Conservation (phyloP, 2,888 invertebrate species). For the Drosophila pseudotakahashii region DNA sequence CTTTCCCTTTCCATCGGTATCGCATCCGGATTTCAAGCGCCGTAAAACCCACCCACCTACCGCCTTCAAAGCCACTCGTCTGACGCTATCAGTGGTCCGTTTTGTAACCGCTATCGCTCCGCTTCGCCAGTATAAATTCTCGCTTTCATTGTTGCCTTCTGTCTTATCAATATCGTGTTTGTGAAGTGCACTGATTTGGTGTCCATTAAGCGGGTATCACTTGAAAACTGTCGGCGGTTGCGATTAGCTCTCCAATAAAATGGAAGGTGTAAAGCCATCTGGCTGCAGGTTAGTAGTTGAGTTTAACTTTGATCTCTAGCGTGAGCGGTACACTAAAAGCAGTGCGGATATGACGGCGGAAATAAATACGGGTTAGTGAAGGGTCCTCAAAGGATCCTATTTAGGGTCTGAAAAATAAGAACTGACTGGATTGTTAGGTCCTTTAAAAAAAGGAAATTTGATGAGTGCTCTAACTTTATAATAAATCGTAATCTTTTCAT, state of each 20-base stretch:
- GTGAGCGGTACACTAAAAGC: slow-evolving; percentile 40
- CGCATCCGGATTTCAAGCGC: slow-evolving; percentile 31
- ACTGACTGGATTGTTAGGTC: not conserved
- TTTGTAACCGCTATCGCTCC: slow-evolving; percentile 11
- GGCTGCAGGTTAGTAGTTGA: slow-evolving; percentile 32
- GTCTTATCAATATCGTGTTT: slow-evolving; percentile 41
- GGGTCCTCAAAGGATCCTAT: not conserved
- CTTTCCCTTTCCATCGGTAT: slow-evolving; percentile 31
- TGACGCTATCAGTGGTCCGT: slow-evolving; percentile 19
- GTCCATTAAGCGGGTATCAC: slow-evolving; percentile 34
- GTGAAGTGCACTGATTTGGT: slow-evolving; percentile 53
- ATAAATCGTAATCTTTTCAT: too few relatives aligned
- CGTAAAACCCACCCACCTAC: not conserved
- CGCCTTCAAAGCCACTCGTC: slow-evolving; percentile 1
- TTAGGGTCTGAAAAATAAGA: too few relatives aligned
- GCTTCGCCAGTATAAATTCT: not conserved
- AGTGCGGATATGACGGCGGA: slow-evolving; percentile 57
- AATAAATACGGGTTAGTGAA: slow-evolving; percentile 60
- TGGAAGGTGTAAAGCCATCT: slow-evolving; percentile 59
- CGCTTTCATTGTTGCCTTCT: slow-evolving; percentile 6
- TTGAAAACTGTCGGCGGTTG: slow-evolving; percentile 27
- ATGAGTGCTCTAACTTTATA: too few relatives aligned
- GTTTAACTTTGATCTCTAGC: slow-evolving; percentile 35
- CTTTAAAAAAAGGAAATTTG: not conserved
- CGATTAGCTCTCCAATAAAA: slow-evolving; percentile 24